Conservation (phyloP, 2,113 vertebrate genomes). For the Ceyx melanurus region DNA sequence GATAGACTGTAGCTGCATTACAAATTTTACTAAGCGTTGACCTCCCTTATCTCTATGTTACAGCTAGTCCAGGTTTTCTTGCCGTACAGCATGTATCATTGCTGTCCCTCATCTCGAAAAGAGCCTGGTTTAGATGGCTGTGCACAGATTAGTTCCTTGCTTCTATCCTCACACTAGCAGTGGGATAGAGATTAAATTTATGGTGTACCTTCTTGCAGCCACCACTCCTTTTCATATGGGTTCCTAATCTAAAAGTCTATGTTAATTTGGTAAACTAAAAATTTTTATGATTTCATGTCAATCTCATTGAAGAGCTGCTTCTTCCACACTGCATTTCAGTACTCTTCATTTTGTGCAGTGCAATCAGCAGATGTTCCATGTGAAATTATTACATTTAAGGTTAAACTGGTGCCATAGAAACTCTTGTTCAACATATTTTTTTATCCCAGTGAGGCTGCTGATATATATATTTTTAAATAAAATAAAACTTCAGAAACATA, state of each 20-base stretch:
- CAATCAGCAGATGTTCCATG: background rate
- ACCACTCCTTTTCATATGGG: fast-evolving
- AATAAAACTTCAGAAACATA: slow-evolving; percentile 59
- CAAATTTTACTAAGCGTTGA: background rate
- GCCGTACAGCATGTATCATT: background rate
- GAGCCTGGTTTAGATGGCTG: background rate
- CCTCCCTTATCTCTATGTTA: background rate
- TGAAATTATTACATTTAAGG: background rate
- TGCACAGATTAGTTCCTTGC: background rate
- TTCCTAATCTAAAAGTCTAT: background rate
- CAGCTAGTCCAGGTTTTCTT: background rate
- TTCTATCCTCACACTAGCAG: background rate
- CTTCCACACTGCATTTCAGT: background rate
- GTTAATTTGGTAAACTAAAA: background rate
- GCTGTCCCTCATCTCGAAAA: no score
- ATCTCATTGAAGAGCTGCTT: background rate
- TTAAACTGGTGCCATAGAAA: slow-evolving; percentile 33
- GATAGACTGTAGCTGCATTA: background rate
- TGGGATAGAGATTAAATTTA: background rate
- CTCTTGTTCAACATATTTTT: slow-evolving; percentile 35
- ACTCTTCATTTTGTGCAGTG: background rate
- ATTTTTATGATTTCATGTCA: background rate
- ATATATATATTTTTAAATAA: slow-evolving; percentile 58
- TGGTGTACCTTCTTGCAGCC: background rate
- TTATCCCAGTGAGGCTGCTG: slow-evolving; percentile 36